phyloP scores from a whole-genome alignment of 2,113 vertebrate genomes.

The Pituophis catenifer region DNA sequence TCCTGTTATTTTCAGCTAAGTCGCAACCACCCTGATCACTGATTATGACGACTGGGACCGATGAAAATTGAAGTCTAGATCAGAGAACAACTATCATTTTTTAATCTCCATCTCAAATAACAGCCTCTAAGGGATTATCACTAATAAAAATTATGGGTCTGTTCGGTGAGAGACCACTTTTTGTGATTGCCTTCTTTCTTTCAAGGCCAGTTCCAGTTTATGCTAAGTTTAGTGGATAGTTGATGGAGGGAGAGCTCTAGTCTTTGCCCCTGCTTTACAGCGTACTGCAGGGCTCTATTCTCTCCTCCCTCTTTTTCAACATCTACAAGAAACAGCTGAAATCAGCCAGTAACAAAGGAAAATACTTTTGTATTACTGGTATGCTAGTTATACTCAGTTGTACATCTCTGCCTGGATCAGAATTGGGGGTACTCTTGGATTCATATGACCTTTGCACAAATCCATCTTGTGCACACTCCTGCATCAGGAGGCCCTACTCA shows the following conservation, averaged over 20 bases:
- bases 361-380: background rate
- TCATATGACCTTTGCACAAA: background rate
- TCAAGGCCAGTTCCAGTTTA: background rate
- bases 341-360: background rate
- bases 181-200: background rate
- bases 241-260: background rate
- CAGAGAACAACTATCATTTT: background rate
- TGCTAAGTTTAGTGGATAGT: background rate
- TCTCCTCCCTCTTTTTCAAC: background rate
- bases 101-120: too few species aligned
- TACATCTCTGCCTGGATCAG: background rate
- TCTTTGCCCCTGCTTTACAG: background rate
- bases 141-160: background rate
- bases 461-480: background rate
- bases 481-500: background rate
- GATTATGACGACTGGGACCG: background rate
- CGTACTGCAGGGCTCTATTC: background rate
- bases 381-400: background rate
- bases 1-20: background rate
- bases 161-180: background rate
- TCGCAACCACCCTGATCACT: background rate
- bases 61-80: background rate
- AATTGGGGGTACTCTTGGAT: too few species aligned
- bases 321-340: background rate
- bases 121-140: background rate